These are phyloP conservation scores for Crenichthys baileyi DNA, from an alignment of 2,797 vertebrate species.

Conservation along the genomic window DNA sequence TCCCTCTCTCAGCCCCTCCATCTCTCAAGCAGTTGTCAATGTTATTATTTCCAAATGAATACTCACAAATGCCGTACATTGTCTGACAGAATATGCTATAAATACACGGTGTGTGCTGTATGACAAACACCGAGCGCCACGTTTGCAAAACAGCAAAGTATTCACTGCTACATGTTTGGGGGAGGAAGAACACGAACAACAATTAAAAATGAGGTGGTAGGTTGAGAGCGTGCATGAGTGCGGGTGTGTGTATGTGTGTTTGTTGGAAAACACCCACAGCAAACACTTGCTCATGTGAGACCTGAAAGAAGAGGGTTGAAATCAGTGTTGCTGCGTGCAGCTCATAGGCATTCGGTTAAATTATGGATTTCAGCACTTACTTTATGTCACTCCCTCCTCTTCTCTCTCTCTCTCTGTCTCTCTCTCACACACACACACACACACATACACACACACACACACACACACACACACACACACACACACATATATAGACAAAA, in stretches of 20 bases:
- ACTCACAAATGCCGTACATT: constrained; percentile 66
- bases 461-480: constrained; percentile 8
- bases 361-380: constrained; percentile 72
- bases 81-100: constrained; percentile 70
- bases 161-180: constrained; percentile 45
- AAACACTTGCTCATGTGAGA: constrained; percentile 54
- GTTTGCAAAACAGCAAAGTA: constrained; percentile 41
- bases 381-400: constrained; percentile 54
- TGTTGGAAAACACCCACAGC: constrained; percentile 56
- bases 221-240: constrained; percentile 22
- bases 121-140: constrained; percentile 46
- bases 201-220: constrained; percentile 70
- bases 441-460: no score
- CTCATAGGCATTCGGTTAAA: constrained; percentile 78
- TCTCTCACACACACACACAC: no score
- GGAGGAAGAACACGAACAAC: constrained; percentile 59
- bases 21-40: constrained; percentile 76
- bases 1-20: constrained; percentile 62
- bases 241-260: constrained; percentile 1
- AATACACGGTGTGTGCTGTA: constrained; percentile 52
- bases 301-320: constrained; percentile 64
- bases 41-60: constrained; percentile 80
- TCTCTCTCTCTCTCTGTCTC: not conserved
- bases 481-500: constrained; percentile 24
- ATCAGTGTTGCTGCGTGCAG: constrained; percentile 68